A percentile compares a stretch with the other conserved stretches of the same genome.
These are phyloP conservation scores for Astreopora myriophthalma DNA, from an alignment of 64 coral and sea anemone genomes.

Conservation along the genomic window DNA sequence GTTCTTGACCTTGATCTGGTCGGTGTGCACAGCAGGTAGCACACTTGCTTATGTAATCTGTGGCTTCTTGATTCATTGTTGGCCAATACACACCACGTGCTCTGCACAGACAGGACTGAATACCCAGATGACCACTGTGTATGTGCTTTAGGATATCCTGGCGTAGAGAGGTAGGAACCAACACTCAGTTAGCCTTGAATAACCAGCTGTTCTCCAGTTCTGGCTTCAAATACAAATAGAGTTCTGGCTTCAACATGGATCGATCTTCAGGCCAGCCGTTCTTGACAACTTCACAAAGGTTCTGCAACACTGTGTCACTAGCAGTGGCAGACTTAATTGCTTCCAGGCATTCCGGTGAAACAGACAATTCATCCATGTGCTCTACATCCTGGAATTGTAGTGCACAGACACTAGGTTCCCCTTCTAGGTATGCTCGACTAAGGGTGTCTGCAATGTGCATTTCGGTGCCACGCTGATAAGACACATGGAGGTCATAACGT, in stretches of 20 bases:
- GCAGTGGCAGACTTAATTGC: background rate
- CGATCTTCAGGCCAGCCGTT: background rate
- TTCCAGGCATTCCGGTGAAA: background rate
- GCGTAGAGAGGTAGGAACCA: constrained; percentile 17
- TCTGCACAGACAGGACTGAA: background rate
- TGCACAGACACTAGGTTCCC: background rate
- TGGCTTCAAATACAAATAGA: no score
- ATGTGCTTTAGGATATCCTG: background rate
- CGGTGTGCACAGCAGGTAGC: background rate
- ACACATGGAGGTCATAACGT: background rate
- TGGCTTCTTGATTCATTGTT: constrained; percentile 29
- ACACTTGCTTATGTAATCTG: constrained; percentile 29
- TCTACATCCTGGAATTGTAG: background rate
- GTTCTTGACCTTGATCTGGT: constrained; percentile 44
- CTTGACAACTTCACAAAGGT: background rate
- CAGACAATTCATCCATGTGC: background rate
- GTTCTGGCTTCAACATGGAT: background rate
- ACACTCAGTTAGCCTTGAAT: background rate
- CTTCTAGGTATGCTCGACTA: background rate
- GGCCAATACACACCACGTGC: constrained; percentile 19
- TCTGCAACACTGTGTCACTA: background rate
- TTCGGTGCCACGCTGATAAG: background rate
- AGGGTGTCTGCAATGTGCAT: background rate
- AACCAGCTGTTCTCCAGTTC: background rate
- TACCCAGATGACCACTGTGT: constrained; percentile 24